Conservation (phyloP, 1,140 invertebrate species). For the Drosophila orena region DNA sequence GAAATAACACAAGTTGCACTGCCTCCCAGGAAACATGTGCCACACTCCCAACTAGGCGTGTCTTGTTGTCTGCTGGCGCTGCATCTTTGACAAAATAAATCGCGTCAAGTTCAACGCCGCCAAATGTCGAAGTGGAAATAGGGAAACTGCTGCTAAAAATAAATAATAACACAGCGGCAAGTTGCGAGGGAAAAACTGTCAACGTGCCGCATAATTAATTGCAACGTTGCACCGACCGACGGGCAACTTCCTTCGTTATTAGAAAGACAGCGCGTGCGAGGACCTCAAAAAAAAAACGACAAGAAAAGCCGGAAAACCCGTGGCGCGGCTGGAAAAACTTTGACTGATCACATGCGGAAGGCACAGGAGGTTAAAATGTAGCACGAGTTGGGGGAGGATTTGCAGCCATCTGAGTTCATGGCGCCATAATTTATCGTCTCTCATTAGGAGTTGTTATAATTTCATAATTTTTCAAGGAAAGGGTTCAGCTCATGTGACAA, state of each 20-base stretch:
- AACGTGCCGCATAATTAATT: conserved; percentile 82
- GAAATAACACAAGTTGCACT: conserved; percentile 47
- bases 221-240: conserved; percentile 41
- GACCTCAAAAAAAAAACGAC: conserved; percentile 25
- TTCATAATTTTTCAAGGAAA: conserved; percentile 45
- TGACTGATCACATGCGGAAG: conserved; percentile 78
- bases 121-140: conserved; percentile 77
- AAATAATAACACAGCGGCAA: conserved; percentile 66
- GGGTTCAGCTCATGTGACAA: conserved; percentile 36
- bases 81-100: conserved; percentile 77
- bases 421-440: conserved; percentile 62
- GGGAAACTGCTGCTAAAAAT: conserved; percentile 75
- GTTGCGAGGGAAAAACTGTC: conserved; percentile 56
- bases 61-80: conserved; percentile 26
- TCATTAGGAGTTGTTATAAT: conserved; percentile 60
- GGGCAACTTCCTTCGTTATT: conserved; percentile 46
- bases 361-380: conserved; percentile 43
- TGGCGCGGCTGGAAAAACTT: conserved; percentile 48
- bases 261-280: conserved; percentile 44
- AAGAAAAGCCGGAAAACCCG: conserved; percentile 21
- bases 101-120: conserved; percentile 81
- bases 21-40: conserved; percentile 57
- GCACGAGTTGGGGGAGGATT: conserved; percentile 14
- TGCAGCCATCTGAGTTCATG: conserved; percentile 35
- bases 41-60: conserved; percentile 73